Conservation (phyloP, 1,140 invertebrate genomes). For the Drosophila bocqueti region DNA sequence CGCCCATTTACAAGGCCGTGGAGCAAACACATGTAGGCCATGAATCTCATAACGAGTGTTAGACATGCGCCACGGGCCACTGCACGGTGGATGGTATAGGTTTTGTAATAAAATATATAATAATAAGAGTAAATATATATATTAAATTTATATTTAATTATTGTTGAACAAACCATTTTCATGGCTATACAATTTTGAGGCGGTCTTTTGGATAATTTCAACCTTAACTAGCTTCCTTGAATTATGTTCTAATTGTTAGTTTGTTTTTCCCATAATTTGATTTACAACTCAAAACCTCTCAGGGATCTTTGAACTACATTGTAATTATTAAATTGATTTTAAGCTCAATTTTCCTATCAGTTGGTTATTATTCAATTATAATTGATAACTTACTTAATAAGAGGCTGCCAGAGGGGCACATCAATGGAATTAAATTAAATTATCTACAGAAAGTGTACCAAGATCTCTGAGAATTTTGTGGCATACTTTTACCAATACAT, state of each 20-base stretch:
- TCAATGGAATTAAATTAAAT: background rate
- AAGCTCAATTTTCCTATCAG: background rate
- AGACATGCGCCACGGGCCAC: constrained; percentile 69
- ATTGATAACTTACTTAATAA: background rate
- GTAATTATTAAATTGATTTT: background rate
- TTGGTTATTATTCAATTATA: background rate
- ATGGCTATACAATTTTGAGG: background rate
- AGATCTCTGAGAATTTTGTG: background rate
- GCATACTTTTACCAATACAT: no score
- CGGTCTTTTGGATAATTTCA: background rate
- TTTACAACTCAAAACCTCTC: background rate
- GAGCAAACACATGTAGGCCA: constrained; percentile 82
- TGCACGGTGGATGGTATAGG: background rate
- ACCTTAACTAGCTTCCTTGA: background rate
- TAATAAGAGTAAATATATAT: background rate
- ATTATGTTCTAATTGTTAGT: background rate
- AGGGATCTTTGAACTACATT: background rate
- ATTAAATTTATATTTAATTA: background rate
- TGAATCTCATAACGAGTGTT: constrained; percentile 82
- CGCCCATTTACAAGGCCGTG: constrained; percentile 79
- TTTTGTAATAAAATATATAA: background rate
- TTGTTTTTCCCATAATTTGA: background rate
- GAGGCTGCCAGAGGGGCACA: no score
- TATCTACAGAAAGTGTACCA: background rate
- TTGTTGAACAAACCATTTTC: background rate